These are phyloP conservation scores for Nibea albiflora DNA, from an alignment of 2,113 vertebrate genomes.

Conservation along the genomic window DNA sequence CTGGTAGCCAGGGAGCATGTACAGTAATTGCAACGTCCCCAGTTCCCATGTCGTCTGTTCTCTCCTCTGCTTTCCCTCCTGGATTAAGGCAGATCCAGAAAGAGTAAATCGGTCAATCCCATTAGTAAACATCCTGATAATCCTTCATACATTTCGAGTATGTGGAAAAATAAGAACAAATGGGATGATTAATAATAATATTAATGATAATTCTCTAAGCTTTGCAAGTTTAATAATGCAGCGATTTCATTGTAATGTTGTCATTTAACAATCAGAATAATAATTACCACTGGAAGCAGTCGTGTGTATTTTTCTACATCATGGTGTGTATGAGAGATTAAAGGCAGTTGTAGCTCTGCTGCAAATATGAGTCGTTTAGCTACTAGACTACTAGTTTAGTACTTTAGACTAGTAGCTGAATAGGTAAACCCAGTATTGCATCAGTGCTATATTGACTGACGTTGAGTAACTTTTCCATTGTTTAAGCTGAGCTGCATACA, in stretches of 20 bases:
- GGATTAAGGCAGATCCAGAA: background rate
- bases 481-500: background rate
- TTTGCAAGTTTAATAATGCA: background rate
- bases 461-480: background rate
- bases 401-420: background rate
- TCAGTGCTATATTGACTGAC: background rate
- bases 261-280: background rate
- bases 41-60: background rate
- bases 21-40: background rate
- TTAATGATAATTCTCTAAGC: background rate
- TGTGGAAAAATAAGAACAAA: background rate
- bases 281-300: background rate
- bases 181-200: background rate
- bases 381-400: background rate
- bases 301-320: background rate
- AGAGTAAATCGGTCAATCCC: background rate
- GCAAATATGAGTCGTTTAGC: background rate
- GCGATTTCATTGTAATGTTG: background rate
- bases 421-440: background rate
- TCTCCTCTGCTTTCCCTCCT: background rate
- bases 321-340: background rate
- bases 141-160: background rate
- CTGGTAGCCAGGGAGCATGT: background rate
- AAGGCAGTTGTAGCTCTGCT: background rate
- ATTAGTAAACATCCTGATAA: background rate